These are phyloP conservation scores for Astyanax mexicanus DNA, from an alignment of 2,797 vertebrate species.

Conservation along the genomic window DNA sequence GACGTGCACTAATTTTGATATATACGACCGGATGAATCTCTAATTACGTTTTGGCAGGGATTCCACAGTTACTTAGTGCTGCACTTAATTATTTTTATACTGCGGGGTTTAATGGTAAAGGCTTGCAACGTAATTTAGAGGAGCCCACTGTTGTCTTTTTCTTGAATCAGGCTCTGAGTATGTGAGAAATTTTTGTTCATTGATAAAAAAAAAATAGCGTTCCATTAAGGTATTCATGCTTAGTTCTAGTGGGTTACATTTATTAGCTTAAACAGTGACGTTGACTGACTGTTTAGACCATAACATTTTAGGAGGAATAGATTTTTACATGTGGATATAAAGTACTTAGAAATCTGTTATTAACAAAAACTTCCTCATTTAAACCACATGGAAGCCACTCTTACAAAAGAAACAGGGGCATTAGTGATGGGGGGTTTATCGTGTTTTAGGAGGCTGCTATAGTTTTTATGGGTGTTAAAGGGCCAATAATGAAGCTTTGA, in stretches of 20 bases:
- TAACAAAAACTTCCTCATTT: slow-evolving; percentile 14
- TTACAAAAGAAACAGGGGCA: neutral
- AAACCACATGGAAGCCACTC: slow-evolving; percentile 15
- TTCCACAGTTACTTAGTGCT: slow-evolving; percentile 84
- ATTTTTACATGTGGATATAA: slow-evolving; percentile 4
- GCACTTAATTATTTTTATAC: slow-evolving; percentile 85
- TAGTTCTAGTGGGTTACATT: neutral
- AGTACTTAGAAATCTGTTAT: neutral
- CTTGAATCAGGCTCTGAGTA: slow-evolving; percentile 61
- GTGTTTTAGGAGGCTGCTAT: slow-evolving; percentile 33
- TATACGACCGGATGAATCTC: slow-evolving; percentile 90
- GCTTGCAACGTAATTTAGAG: slow-evolving; percentile 79
- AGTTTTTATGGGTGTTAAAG: slow-evolving; percentile 44
- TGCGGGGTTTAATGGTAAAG: slow-evolving; percentile 74
- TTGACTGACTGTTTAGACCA: neutral
- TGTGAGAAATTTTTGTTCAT: slow-evolving; percentile 3
- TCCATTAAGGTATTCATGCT: neutral
- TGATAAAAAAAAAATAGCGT: slow-evolving; percentile 38
- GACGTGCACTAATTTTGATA: slow-evolving; percentile 93
- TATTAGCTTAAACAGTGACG: neutral
- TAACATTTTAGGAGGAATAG: neutral
- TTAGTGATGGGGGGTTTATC: neutral
- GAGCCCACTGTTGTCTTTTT: slow-evolving; percentile 57
- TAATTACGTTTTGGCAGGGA: slow-evolving; percentile 92
- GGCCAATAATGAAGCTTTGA: slow-evolving; percentile 37